Evolutionary conservation across 2,113 vertebrate genomes (phyloP).

Genomic region (Otocyon megalotis): DNA sequence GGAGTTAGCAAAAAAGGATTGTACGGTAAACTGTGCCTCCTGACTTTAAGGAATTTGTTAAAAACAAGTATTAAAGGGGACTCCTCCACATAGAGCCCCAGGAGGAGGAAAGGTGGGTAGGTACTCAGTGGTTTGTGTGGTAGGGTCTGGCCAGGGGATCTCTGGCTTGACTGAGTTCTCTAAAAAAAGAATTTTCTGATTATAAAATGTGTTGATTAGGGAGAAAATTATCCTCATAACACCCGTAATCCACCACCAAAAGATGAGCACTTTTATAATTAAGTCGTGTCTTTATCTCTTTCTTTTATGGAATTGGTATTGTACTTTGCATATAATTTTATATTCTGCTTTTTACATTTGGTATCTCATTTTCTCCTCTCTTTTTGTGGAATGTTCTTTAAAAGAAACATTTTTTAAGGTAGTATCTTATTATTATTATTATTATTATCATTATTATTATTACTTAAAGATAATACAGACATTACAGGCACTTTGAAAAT

Average conservation of each 20-base stretch:
- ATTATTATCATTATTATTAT: background rate
- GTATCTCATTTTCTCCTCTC: background rate
- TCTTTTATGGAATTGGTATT: background rate
- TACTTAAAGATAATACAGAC: background rate
- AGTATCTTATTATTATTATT: background rate
- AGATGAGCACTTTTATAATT: slow-evolving; percentile 14
- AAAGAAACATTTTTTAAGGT: slow-evolving; percentile 7
- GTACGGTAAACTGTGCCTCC: background rate
- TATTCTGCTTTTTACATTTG: slow-evolving; percentile 41
- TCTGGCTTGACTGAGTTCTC: background rate
- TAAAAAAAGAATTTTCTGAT: slow-evolving; percentile 59
- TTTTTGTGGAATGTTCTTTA: slow-evolving; percentile 45
- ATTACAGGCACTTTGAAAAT: background rate
- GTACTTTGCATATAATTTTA: slow-evolving; percentile 39
- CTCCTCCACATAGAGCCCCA: background rate
- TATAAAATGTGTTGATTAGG: slow-evolving; percentile 9
- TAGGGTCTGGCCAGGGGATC: background rate
- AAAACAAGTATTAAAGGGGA: slow-evolving; percentile 10
- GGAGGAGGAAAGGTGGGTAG: background rate
- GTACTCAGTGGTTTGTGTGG: background rate
- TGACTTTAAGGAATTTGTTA: slow-evolving; percentile 33
- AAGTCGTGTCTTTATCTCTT: background rate
- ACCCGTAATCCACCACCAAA: background rate
- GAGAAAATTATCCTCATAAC: slow-evolving; percentile 23
- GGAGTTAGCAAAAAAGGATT: slow-evolving; percentile 48